Evolutionary conservation across 2,888 invertebrate genomes (phyloP).

Genomic region (Xanthorhoe spadicearia): DNA sequence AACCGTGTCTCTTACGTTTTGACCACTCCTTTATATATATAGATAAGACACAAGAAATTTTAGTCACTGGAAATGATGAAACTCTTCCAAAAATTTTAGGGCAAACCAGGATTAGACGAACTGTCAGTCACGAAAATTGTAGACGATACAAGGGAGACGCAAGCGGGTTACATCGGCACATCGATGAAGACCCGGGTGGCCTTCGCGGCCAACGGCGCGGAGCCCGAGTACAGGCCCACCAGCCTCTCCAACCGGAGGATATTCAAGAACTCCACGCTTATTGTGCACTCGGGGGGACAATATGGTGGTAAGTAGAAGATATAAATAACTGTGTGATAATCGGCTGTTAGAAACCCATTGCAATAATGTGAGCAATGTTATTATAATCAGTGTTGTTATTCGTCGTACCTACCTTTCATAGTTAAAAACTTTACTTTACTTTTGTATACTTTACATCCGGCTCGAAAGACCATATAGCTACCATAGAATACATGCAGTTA

Average conservation of each 20-base stretch:
- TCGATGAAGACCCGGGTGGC: constrained; percentile 95
- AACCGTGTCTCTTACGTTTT: too few relatives aligned
- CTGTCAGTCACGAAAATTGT: constrained; percentile 88
- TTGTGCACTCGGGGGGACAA: constrained; percentile 98
- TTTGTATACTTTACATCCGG: too few relatives aligned
- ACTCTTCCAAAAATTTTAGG: constrained; percentile 48
- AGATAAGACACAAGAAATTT: too few relatives aligned
- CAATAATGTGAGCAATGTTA: too few relatives aligned
- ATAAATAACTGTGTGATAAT: neutral
- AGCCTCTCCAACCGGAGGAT: constrained; percentile 88
- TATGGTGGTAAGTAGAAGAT: constrained; percentile 86
- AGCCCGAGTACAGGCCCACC: constrained; percentile 93
- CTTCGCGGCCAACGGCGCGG: constrained; percentile 93
- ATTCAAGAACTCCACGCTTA: constrained; percentile 90
- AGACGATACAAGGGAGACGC: constrained; percentile 89
- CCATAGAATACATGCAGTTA: too few relatives aligned
- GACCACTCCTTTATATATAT: too few relatives aligned
- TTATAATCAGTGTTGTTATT: too few relatives aligned
- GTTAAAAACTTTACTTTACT: too few relatives aligned
- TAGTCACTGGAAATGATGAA: neutral
- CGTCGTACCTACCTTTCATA: too few relatives aligned
- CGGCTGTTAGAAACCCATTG: too few relatives aligned
- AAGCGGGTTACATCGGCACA: constrained; percentile 89
- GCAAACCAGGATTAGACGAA: constrained; percentile 87
- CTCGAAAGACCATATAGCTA: too few relatives aligned